Evolutionary conservation across 1,140 invertebrate genomes (phyloP).

Genomic region (Leptinotarsa undecemlineata): DNA sequence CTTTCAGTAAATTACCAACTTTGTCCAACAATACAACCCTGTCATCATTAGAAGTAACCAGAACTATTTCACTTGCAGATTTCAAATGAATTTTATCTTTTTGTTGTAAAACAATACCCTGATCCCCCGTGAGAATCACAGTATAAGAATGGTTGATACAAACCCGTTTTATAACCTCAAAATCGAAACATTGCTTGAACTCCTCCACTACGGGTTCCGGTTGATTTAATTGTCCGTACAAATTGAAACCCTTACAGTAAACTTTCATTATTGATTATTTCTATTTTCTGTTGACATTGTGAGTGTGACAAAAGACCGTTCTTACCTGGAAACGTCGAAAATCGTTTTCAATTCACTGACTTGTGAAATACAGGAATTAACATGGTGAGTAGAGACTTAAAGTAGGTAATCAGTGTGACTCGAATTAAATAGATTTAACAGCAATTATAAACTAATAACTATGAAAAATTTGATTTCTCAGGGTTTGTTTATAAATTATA

Average conservation of each 20-base stretch:
- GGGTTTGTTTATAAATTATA: slow-evolving; percentile 8
- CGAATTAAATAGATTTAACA: neutral
- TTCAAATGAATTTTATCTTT: slow-evolving; percentile 17
- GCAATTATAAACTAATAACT: too few relatives aligned
- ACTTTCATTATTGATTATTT: slow-evolving; percentile 49
- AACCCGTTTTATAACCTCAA: slow-evolving; percentile 29
- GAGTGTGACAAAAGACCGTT: slow-evolving; percentile 2
- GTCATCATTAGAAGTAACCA: slow-evolving; percentile 36
- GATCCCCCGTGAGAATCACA: slow-evolving; percentile 8
- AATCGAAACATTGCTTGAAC: slow-evolving; percentile 28
- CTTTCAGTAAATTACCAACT: slow-evolving; percentile 31
- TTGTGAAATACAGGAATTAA: neutral
- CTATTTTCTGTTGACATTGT: neutral
- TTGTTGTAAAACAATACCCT: slow-evolving; percentile 1
- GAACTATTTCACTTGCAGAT: slow-evolving; percentile 28
- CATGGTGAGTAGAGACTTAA: neutral
- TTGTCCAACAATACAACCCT: slow-evolving; percentile 33
- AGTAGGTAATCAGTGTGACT: neutral
- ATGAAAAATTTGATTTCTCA: too few relatives aligned
- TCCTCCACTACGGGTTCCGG: slow-evolving; percentile 33
- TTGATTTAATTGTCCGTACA: slow-evolving; percentile 41
- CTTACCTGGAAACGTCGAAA: neutral
- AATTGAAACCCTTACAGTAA: slow-evolving; percentile 46
- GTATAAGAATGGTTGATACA: slow-evolving; percentile 31
- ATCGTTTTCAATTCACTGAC: neutral